Base-by-base conservation (phyloP, 1,140 invertebrate genomes). In the Ctenoplectra terminalis region DNA sequence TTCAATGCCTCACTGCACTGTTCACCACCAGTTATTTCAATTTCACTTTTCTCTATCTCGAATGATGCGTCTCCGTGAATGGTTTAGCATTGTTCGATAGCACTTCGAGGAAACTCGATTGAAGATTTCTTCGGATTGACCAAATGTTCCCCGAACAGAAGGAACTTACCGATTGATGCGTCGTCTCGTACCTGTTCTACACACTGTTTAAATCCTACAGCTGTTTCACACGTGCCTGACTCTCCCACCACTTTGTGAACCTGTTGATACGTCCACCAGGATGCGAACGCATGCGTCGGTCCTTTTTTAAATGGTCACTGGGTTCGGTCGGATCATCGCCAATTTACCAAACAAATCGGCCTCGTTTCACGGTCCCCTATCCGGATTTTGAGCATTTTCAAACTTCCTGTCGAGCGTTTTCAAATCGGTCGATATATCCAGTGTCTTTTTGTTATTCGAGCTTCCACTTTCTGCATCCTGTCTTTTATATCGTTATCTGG, bases 191-290 rank as follows among this genome's bases (percentile, higher is more conserved):
- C 60, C 74, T 84, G 52, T 54, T 78, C 50, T 50, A 8, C 43
- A 76, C 58, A 52, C 54, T 56, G 74, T 74, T 84, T 77, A 69
- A 64, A 87, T 87, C n/a, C 75, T 71, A 83, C 82, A 84, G 80
- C 63, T 84, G 82, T 71, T 87, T 81, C 61, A 80, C 84, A 84
- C 80, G 67, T 64, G 61, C 63, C 54, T 13, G 46, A 15, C 31
- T 64, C 58, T 81, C 79, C 60, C 61, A 50, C 85, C 50, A 66
- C 48, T 26, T 0, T 43, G 1, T 48, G 54, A 43, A 52, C 56
- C 37, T 64, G 37, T 69, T 11, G 40, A 46, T 54, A 75, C 64
- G 52, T 69, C 46, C 34, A 60, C 66, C 63, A 78, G 76, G 64
- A 61, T 81, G 50, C 56, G 34, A 81, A 87, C 74, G 82, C 70